Percentiles rank a stretch among this genome's conserved stretches.
phyloP scores from a whole-genome alignment of 1,140 invertebrate genomes.

The Magallana ariakensis region DNA sequence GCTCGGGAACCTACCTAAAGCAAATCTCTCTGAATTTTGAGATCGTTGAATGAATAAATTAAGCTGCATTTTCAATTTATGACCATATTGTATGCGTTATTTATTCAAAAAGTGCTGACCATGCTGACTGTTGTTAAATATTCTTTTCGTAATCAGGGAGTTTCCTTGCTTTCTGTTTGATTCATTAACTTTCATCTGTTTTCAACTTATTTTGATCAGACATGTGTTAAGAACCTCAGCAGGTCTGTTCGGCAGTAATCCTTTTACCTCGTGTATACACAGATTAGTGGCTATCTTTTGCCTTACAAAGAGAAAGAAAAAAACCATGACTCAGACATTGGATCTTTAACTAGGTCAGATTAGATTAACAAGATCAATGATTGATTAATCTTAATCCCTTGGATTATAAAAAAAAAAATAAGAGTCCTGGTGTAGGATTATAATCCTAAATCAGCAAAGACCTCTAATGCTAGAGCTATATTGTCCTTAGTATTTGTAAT shows the following conservation, averaged over 20 bases:
- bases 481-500: not conserved
- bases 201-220: not conserved
- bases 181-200: slow-evolving; percentile 19
- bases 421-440: not conserved
- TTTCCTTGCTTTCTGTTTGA: not conserved
- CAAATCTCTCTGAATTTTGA: too few species aligned
- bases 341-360: slow-evolving; percentile 19
- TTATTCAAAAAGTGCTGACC: too few species aligned
- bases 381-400: slow-evolving; percentile 5
- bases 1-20: too few species aligned
- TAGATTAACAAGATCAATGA: slow-evolving; percentile 38
- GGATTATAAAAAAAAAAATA: not conserved
- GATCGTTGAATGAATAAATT: too few species aligned
- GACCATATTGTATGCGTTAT: too few species aligned
- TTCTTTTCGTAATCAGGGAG: not conserved
- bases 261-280: slow-evolving; percentile 15
- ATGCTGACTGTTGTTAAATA: too few species aligned
- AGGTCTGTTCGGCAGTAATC: not conserved
- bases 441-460: not conserved
- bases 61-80: too few species aligned
- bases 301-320: slow-evolving; percentile 25
- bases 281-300: slow-evolving; percentile 25
- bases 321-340: slow-evolving; percentile 22
- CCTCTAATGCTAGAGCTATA: not conserved
- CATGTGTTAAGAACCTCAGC: slow-evolving; percentile 2